Base-by-base conservation (phyloP, 2,888 invertebrate genomes). In the Tenthredo scrophulariae region DNA sequence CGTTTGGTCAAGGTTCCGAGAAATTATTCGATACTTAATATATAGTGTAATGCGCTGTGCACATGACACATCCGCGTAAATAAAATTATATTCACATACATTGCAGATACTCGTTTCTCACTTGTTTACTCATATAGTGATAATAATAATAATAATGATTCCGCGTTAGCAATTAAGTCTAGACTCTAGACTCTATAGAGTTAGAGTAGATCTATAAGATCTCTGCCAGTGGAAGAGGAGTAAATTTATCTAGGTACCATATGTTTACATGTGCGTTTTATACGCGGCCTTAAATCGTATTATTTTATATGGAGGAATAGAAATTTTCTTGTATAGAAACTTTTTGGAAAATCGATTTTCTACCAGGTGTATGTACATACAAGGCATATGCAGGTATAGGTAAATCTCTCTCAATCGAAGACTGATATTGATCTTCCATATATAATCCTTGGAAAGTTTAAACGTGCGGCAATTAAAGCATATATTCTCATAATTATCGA, bases 301-400 rank as follows among this genome's bases (percentile, higher is more conserved):
- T 18, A n/a, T 10, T 37, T 70, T 37, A 70, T 70, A 37, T 37
- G 18, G 70, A 37, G 10, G 18, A 40, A 33, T 40, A 70, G 70
- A 70, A 70, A 70, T 70, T 70, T 37, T n/a, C 70, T n/a, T 37
- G 10, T 62, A 2, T 62, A 62, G 62, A 62, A 62, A 62, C 62
- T 62, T 62, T 62, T 62, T 26, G 62, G 62, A 13, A 62, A 62
- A 62, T 62, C 62, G 62, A 62, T 62, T 62, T 62, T 62, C 62
- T 62, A 62, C 26, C 62, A 2, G 26, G 62, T 58, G 26, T 62
- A 10, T 62, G 9, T 62, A 22, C 1, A 26, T 58, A 10, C 26
- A 26, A 26, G 40, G 10, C 40, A 10, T 10, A 10, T 43, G 7
- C 10, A 9, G 13, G 10, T 9, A 7, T 26, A 62, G 13, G 62